These are phyloP conservation scores for Fregetta grallaria DNA, from an alignment of 2,113 vertebrate genomes.

Conservation along the genomic window DNA sequence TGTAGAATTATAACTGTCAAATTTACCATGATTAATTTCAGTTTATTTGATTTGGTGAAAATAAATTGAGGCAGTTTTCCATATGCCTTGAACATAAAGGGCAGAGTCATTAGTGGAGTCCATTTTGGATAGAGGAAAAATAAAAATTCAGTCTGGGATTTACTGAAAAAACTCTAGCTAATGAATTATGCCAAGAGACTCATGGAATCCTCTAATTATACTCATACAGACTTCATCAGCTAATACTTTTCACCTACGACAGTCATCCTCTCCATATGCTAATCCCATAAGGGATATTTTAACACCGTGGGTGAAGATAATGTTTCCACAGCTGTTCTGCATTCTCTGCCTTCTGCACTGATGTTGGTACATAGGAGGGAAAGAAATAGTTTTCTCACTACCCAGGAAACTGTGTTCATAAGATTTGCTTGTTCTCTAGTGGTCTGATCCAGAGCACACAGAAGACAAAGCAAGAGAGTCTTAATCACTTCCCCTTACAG, in stretches of 20 bases:
- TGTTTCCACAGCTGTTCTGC: neutral
- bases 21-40: constrained; percentile 11
- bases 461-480: neutral
- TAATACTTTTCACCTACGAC: constrained; percentile 6
- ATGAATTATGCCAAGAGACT: constrained; percentile 17
- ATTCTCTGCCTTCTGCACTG: neutral
- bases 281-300: constrained; percentile 20
- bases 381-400: neutral
- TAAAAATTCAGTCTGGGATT: constrained; percentile 1
- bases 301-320: neutral
- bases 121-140: neutral
- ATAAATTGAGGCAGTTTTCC: constrained; percentile 8
- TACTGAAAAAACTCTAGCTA: neutral
- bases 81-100: constrained; percentile 1
- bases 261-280: neutral
- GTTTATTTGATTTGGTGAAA: constrained; percentile 42
- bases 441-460: neutral
- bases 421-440: neutral
- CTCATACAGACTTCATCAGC: neutral
- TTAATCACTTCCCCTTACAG: neutral
- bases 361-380: neutral
- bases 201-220: constrained; percentile 24
- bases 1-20: constrained; percentile 32
- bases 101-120: neutral
- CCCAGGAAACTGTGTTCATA: neutral